Conservation (phyloP, 2,113 vertebrate genomes). For the Paramisgurnus dabryanus region DNA sequence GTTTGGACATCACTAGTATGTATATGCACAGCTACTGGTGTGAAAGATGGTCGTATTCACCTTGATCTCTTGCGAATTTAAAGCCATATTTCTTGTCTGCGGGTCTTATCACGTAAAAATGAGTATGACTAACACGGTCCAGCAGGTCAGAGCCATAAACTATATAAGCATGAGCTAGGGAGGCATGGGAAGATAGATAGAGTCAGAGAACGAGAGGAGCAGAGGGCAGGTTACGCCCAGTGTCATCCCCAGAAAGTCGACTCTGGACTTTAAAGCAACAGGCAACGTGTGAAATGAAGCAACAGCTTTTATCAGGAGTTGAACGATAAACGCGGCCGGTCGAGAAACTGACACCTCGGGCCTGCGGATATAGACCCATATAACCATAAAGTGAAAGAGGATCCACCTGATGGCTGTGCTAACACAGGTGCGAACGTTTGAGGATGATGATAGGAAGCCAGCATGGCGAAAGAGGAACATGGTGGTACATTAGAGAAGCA, state of each 20-base stretch:
- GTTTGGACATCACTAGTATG: background rate
- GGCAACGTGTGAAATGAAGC: constrained; percentile 37
- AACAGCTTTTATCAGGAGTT: constrained; percentile 35
- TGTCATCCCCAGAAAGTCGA: constrained; percentile 23
- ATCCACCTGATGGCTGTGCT: constrained; percentile 23
- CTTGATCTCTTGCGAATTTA: background rate
- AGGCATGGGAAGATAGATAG: constrained; percentile 2
- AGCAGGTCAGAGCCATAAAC: constrained; percentile 34
- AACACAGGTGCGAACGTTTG: constrained; percentile 17
- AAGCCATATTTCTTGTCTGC: constrained; percentile 22
- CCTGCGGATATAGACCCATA: constrained; percentile 49
- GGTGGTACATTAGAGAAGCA: constrained; percentile 6
- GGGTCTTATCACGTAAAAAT: constrained; percentile 1
- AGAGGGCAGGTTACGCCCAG: constrained; percentile 9
- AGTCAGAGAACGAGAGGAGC: constrained; percentile 23
- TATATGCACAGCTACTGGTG: background rate
- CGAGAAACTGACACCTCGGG: constrained; percentile 35
- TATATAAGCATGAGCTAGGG: constrained; percentile 8
- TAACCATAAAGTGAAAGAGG: constrained; percentile 49
- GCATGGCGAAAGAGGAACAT: constrained; percentile 4
- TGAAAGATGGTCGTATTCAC: background rate
- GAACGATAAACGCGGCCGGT: constrained; percentile 32
- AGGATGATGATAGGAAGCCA: background rate
- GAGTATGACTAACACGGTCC: background rate
- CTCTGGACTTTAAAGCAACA: constrained; percentile 47